Base-by-base conservation (phyloP, 2,888 invertebrate genomes). In the Eustalomyia histrio region DNA sequence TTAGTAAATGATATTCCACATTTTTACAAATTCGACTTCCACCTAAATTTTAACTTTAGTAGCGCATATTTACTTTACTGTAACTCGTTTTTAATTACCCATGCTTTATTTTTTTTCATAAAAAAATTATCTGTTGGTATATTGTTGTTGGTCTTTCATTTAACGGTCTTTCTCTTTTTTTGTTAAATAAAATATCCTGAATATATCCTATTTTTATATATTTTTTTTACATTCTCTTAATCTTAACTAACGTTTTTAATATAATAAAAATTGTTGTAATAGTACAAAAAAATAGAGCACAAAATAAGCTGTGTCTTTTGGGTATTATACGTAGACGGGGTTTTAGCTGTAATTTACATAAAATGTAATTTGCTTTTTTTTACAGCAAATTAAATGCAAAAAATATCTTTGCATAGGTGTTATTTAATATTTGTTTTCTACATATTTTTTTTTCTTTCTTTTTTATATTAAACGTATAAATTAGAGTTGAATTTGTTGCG, bases 311-410 rank as follows among this genome's bases (percentile, higher is more conserved):
- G 58, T 80, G 73, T 76, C 76, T 76, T 76, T 63, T 24, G 72
- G 73, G 69, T 53, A 65, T 76, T 58, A 53, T 16, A 24, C 24
- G 5, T 24, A 47, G 68, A 69, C 43, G 67, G 58, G 53, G 58
- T 58, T 73, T 76, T 53, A 69, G 47, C 65, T 73, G 58, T 64
- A 80, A 76, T 80, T 80, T 80, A 76, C 80, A 73, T 80, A 76
- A 76, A 80, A 80, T 80, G 73, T 73, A 80, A 69, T 80, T 80
- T 80, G 33, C 60, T 68, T 35, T 63, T n/a, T 24, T 58, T 35
- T 71, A 47, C 72, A 55, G 47, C 18, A 21, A 72, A 43, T 53
- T 67, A 52, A 50, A 50, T 47, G 29, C 33, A 52, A 18, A 60
- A 47, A 18, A 33, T 57, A 21, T 47, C 47, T 50, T 29, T 52